A percentile compares a stretch with the other conserved stretches of the same genome.
Evolutionary conservation across 2,797 vertebrate genomes (phyloP).

Genomic region (Sus cebifrons): DNA sequence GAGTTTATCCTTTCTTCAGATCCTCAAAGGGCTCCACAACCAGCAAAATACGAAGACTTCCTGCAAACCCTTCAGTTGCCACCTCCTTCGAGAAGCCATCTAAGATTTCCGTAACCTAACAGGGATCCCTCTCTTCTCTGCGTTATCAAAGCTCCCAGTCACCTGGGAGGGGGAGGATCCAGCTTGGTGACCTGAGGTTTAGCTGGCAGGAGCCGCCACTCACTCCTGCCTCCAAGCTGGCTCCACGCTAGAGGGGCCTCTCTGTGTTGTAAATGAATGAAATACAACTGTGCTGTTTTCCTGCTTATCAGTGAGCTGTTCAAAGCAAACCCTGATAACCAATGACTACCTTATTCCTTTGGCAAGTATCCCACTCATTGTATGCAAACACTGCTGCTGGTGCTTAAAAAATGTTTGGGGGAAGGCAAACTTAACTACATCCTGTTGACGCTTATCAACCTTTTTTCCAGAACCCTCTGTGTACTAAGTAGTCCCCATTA

Average conservation of each 20-base stretch:
- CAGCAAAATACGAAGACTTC: neutral
- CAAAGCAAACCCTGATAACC: neutral
- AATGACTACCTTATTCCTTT: neutral
- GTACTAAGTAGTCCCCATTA: neutral
- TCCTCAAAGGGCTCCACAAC: neutral
- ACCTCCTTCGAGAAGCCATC: conserved; percentile 50
- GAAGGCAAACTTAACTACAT: neutral
- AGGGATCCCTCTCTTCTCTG: neutral
- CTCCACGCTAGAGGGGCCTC: neutral
- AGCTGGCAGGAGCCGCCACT: neutral
- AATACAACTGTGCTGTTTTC: neutral
- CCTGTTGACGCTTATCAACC: conserved; percentile 63
- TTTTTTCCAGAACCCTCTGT: conserved; percentile 9
- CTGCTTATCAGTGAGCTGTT: neutral
- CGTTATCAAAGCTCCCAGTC: neutral
- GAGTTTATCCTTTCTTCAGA: neutral
- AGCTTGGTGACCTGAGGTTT: neutral
- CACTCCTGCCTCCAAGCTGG: neutral
- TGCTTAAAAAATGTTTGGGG: neutral
- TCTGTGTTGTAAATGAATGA: neutral
- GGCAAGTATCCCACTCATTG: conserved; percentile 43
- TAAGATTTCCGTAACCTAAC: neutral
- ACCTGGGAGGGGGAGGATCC: neutral
- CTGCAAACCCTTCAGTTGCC: neutral
- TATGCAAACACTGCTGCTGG: conserved; percentile 54